These are phyloP conservation scores for Oscheius sp. DNA, from an alignment of 2,888 invertebrate species.

Conservation along the genomic window DNA sequence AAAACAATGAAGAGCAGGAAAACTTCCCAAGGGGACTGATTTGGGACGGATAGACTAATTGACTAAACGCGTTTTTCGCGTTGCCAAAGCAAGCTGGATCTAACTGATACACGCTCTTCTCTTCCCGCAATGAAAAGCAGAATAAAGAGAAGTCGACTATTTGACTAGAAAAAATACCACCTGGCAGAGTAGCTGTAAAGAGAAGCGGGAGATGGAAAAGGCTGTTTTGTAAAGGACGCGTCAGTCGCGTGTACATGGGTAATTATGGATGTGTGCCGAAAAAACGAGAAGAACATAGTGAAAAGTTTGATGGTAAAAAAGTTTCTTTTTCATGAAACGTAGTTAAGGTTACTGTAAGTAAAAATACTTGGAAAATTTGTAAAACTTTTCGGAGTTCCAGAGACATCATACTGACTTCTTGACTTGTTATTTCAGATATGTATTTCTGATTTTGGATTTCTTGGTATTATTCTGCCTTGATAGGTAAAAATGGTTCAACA, in stretches of 20 bases:
- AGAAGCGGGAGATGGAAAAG: constrained; percentile 15
- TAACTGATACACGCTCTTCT: background rate
- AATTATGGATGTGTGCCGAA: background rate
- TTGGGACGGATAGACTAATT: background rate
- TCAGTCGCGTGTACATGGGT: background rate
- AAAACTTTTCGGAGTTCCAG: too few relatives aligned
- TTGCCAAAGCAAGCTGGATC: background rate
- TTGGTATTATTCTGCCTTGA: too few relatives aligned
- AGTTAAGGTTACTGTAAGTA: too few relatives aligned
- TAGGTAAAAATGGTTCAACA: too few relatives aligned
- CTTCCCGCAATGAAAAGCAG: background rate
- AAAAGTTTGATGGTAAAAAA: background rate
- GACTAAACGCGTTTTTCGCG: background rate
- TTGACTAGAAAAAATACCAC: background rate
- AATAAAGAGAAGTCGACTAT: background rate
- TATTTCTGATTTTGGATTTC: too few relatives aligned
- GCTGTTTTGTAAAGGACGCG: background rate
- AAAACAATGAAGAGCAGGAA: background rate
- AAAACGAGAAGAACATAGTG: background rate
- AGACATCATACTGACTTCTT: too few relatives aligned
- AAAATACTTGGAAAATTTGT: too few relatives aligned
- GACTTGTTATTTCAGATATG: too few relatives aligned
- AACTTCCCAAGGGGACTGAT: background rate
- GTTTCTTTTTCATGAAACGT: too few relatives aligned
- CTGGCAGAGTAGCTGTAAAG: constrained; percentile 1